phyloP scores from a whole-genome alignment of 2,113 vertebrate species.

The Uria lomvia region DNA sequence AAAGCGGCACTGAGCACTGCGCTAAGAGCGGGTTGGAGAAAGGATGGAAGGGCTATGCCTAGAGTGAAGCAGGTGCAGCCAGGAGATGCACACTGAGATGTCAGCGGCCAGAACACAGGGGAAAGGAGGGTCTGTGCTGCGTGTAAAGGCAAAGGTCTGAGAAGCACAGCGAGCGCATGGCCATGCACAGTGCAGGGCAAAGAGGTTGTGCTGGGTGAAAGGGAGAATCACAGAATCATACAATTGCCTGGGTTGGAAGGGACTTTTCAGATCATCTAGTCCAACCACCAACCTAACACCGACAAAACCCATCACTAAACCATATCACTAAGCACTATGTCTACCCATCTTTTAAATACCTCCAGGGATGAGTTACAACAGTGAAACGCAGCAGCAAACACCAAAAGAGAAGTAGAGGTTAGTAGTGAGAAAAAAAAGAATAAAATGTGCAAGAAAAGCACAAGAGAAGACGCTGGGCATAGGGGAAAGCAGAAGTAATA shows the following conservation, averaged over 20 bases:
- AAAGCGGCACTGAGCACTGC: not conserved
- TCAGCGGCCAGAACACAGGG: not conserved
- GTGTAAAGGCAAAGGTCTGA: not conserved
- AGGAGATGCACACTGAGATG: accelerated
- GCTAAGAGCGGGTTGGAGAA: not conserved
- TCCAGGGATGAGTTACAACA: not conserved
- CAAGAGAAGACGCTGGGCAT: not conserved
- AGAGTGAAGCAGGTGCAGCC: not conserved
- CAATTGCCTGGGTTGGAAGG: too few species aligned
- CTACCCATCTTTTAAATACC: too few species aligned
- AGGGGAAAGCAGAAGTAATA: not conserved
- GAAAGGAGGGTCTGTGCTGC: not conserved
- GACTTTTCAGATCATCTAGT: too few species aligned
- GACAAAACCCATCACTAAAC: too few species aligned
- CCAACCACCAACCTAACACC: too few species aligned
- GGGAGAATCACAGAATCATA: not conserved
- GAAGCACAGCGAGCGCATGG: not conserved
- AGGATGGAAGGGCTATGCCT: not conserved
- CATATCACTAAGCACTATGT: too few species aligned
- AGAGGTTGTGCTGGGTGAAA: not conserved
- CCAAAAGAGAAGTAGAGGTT: not conserved
- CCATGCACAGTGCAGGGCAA: not conserved
- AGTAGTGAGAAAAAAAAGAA: not conserved
- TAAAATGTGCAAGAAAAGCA: not conserved
- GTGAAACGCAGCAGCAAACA: not conserved